phyloP scores from a whole-genome alignment of 1,140 invertebrate species.

The Popillia japonica region DNA sequence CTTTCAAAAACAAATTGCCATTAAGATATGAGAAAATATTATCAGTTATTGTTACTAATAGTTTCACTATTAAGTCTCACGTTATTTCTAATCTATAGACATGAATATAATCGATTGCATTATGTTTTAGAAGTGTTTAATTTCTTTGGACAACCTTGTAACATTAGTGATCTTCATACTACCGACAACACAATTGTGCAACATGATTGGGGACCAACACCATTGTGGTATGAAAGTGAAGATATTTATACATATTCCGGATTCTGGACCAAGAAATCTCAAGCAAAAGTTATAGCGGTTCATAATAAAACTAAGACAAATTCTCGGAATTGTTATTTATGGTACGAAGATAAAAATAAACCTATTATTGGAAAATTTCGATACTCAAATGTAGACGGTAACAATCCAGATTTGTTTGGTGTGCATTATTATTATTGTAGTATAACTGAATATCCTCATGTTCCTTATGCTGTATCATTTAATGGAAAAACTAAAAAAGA shows the following conservation, averaged over 20 bases:
- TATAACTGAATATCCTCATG: conserved; percentile 59
- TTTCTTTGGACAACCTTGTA: conserved; percentile 73
- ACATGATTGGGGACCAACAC: conserved; percentile 57
- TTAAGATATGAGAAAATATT: conserved; percentile 75
- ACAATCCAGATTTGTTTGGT: conserved; percentile 55
- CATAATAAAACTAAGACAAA: conserved; percentile 60
- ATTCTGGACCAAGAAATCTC: conserved; percentile 63
- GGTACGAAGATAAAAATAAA: conserved; percentile 64
- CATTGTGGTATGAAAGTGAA: conserved; percentile 59
- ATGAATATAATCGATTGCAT: conserved; percentile 77
- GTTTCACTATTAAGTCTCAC: conserved; percentile 72
- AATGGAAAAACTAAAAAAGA: conserved; percentile 63
- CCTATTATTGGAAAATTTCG: conserved; percentile 64
- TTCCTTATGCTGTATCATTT: conserved; percentile 65
- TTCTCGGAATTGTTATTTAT: conserved; percentile 64
- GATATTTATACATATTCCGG: conserved; percentile 66
- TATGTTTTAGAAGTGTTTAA: conserved; percentile 81
- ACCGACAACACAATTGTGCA: conserved; percentile 60
- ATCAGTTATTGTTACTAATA: conserved; percentile 73
- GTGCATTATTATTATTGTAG: conserved; percentile 64
- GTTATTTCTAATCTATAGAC: conserved; percentile 77
- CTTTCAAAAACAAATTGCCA: conserved; percentile 11
- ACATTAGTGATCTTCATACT: conserved; percentile 62
- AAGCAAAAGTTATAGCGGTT: conserved; percentile 63
- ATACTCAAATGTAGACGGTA: conserved; percentile 57